Percentiles rank a stretch among this genome's conserved stretches.
phyloP scores from a whole-genome alignment of 2,888 invertebrate species.

The Eristalinus aeneus region DNA sequence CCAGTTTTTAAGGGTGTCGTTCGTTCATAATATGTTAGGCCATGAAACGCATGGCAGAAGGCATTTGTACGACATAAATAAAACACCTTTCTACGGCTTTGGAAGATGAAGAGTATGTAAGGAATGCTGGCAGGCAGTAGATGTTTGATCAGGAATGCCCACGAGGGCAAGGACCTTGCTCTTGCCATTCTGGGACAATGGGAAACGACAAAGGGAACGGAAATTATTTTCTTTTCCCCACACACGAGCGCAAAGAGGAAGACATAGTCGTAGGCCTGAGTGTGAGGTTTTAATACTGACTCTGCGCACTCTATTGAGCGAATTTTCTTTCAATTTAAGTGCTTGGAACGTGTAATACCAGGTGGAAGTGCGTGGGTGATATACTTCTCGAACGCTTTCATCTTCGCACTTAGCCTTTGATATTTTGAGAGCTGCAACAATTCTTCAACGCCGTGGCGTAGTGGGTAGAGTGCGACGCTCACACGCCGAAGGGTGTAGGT shows the following conservation, averaged over 20 bases:
- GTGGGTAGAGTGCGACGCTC: too few relatives aligned
- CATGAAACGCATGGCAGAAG: conserved; percentile 5
- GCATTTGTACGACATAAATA: conserved; percentile 39
- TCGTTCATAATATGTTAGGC: background rate
- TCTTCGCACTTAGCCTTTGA: too few relatives aligned
- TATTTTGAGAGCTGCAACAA: too few relatives aligned
- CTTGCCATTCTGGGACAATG: background rate
- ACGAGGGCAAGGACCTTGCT: background rate
- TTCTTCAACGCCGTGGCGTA: too few relatives aligned
- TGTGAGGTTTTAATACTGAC: background rate
- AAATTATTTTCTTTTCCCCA: background rate
- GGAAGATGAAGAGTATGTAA: background rate
- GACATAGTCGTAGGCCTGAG: background rate
- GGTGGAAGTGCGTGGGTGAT: too few relatives aligned
- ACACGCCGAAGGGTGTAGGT: too few relatives aligned
- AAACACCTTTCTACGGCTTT: conserved; percentile 28
- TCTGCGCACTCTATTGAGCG: too few relatives aligned
- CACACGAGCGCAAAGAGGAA: too few relatives aligned
- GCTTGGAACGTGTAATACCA: too few relatives aligned
- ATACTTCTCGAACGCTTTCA: too few relatives aligned
- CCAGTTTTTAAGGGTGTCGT: background rate
- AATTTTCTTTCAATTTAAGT: too few relatives aligned
- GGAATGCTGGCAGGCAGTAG: background rate
- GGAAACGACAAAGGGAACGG: background rate
- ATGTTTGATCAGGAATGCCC: background rate